Evolutionary conservation across 30 jellyfish, hydroid and myxozoan species (phyloP), one percentile per base, ranked within the genome.

Genomic region (Turritopsis rubra): DNA sequence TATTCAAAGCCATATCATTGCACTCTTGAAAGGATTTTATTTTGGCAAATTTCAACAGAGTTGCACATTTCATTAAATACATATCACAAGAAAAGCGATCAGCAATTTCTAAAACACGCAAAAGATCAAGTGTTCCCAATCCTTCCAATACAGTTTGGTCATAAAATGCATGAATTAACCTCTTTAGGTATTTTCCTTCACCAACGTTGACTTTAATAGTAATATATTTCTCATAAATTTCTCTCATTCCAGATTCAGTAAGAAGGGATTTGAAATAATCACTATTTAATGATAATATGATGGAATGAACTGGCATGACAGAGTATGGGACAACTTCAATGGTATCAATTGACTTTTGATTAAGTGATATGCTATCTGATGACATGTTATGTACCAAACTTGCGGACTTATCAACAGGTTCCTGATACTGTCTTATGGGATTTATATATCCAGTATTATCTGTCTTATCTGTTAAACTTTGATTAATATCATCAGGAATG

Each of bases 161-260:
- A 68, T 68, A 68, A 68, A 68, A 68, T n/a, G 77, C 77, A 1
- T 68, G 77, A 7, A 68, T 68, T 22, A 68, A 68, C 30, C 19
- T 68, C 19, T 68, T 27, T 16, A 68, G 30, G 30, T 68, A 68
- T 27, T 68, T 16, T 68, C 77, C 77, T 19, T 68, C 77, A 0
- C 77, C 77, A 27, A 68, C 30, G 19, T 68, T 68, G 16, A 68
- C 77, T 68, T 68, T 68, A 19, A 68, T 68, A 19, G 77, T 68
- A 27, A 68, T 68, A 27, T 68, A 68, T 19, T 68, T 68, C 21
- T 68, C 31, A 68, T 68, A 27, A 27, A 68, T 68, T 19, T 68
- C 77, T 68, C 19, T 68, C 77, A 68, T 68, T n/a, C 77, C 77
- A 8, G 77, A 68, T 23, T n/a, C 77, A 68, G 77, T n/a, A 68